Percentiles rank a stretch among this genome's conserved stretches.
These are phyloP conservation scores for Teleogryllus oceanicus DNA, from an alignment of 2,888 invertebrate genomes.

Conservation along the genomic window DNA sequence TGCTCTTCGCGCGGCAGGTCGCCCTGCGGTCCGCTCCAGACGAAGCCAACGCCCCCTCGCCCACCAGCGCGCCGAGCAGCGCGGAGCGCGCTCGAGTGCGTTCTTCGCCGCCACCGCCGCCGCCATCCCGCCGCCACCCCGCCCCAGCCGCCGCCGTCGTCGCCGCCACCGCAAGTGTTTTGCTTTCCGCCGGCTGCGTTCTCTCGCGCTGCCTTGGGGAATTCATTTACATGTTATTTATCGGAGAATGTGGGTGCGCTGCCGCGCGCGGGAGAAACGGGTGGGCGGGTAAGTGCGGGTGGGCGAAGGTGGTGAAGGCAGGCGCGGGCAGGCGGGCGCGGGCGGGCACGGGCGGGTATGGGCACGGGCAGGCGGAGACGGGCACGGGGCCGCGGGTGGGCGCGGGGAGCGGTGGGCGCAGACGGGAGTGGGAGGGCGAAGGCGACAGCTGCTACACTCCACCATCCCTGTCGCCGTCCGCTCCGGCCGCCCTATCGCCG, in stretches of 20 bases:
- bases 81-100: not conserved
- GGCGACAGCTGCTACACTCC: not conserved
- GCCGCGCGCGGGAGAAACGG: not conserved
- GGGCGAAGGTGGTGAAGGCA: not conserved
- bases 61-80: not conserved
- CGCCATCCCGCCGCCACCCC: not conserved
- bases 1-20: not conserved
- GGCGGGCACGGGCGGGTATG: too few species aligned
- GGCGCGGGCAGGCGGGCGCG: not conserved
- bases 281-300: not conserved
- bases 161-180: not conserved
- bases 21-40: not conserved
- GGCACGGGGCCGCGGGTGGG: not conserved
- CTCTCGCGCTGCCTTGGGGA: slow-evolving; percentile 3
- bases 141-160: not conserved
- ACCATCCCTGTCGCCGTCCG: too few species aligned
- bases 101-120: not conserved
- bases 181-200: slow-evolving; percentile 1
- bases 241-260: slow-evolving; percentile 2
- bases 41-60: not conserved
- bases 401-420: not conserved
- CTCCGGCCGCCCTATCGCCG: not conserved
- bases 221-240: slow-evolving; percentile 18
- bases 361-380: not conserved
- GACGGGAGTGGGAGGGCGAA: not conserved